Percentiles rank a stretch among this genome's conserved stretches.
Evolutionary conservation across 2,888 invertebrate species (phyloP).

Genomic region (Amblyjoppa fuscipennis): DNA sequence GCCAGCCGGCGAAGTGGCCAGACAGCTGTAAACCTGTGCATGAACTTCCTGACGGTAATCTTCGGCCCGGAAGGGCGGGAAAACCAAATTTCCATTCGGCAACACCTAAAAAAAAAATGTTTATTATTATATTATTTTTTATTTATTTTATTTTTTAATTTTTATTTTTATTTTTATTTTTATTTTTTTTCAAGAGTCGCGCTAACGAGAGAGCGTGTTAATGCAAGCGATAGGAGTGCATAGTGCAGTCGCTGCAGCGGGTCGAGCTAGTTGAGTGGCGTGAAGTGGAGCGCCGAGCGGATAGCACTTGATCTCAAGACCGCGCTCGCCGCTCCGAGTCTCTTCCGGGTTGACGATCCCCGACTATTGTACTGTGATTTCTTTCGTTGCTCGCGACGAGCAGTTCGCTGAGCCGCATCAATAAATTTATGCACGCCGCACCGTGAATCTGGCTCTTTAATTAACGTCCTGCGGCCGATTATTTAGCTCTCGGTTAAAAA

Average conservation of each 20-base stretch:
- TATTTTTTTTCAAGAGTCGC: background rate
- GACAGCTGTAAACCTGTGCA: slow-evolving; percentile 96
- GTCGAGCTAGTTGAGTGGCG: slow-evolving; percentile 35
- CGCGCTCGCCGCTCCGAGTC: slow-evolving; percentile 34
- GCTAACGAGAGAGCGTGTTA: slow-evolving; percentile 41
- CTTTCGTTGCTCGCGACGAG: slow-evolving; percentile 46
- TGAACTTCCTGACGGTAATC: slow-evolving; percentile 97
- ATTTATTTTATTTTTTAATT: background rate
- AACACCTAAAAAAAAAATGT: slow-evolving; percentile 87
- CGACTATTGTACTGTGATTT: slow-evolving; percentile 50
- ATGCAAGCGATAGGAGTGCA: slow-evolving; percentile 14
- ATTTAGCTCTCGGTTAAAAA: background rate
- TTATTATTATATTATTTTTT: slow-evolving; percentile 14
- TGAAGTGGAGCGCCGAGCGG: slow-evolving; percentile 56
- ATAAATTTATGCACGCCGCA: slow-evolving; percentile 21
- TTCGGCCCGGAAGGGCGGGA: slow-evolving; percentile 97
- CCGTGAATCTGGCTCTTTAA: background rate
- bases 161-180: background rate
- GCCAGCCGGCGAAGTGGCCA: slow-evolving; percentile 95
- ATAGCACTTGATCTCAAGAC: slow-evolving; percentile 66
- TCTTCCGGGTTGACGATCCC: slow-evolving; percentile 70
- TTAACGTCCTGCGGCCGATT: background rate
- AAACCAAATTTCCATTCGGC: slow-evolving; percentile 96
- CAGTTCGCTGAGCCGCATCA: slow-evolving; percentile 52
- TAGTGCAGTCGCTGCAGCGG: slow-evolving; percentile 4